These are phyloP conservation scores for Drosophila athabasca DNA, from an alignment of 1,140 invertebrate genomes.

Conservation along the genomic window DNA sequence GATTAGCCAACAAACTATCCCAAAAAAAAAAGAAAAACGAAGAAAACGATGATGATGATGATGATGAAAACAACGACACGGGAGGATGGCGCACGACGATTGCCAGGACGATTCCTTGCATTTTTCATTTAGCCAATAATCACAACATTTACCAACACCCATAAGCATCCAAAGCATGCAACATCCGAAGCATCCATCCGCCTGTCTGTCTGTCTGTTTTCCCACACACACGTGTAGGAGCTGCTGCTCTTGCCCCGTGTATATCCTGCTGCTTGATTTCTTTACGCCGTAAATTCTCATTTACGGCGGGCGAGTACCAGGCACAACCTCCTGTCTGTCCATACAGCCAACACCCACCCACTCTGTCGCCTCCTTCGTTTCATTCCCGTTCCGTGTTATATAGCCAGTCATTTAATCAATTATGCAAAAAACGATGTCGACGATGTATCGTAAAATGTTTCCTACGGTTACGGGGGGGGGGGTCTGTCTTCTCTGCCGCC, in stretches of 20 bases:
- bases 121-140: constrained; percentile 74
- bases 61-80: constrained; percentile 5
- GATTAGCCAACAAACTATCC: background rate
- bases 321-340: background rate
- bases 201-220: background rate
- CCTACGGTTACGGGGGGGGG: constrained; percentile 44
- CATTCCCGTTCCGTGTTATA: constrained; percentile 52
- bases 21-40: constrained; percentile 28
- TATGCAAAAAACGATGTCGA: constrained; percentile 78
- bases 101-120: constrained; percentile 53
- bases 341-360: too few species aligned
- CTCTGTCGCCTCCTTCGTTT: background rate
- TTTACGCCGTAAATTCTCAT: constrained; percentile 62
- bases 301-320: constrained; percentile 29
- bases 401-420: constrained; percentile 79
- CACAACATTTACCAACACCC: constrained; percentile 68
- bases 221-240: constrained; percentile 2
- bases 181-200: constrained; percentile 15
- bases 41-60: constrained; percentile 13
- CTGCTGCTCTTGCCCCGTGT: background rate
- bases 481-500: background rate
- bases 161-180: constrained; percentile 59
- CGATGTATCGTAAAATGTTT: constrained; percentile 77
- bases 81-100: constrained; percentile 31
- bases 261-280: constrained; percentile 38